These are phyloP conservation scores for Bombus terrestris DNA, from an alignment of 1,140 invertebrate genomes.

Conservation along the genomic window DNA sequence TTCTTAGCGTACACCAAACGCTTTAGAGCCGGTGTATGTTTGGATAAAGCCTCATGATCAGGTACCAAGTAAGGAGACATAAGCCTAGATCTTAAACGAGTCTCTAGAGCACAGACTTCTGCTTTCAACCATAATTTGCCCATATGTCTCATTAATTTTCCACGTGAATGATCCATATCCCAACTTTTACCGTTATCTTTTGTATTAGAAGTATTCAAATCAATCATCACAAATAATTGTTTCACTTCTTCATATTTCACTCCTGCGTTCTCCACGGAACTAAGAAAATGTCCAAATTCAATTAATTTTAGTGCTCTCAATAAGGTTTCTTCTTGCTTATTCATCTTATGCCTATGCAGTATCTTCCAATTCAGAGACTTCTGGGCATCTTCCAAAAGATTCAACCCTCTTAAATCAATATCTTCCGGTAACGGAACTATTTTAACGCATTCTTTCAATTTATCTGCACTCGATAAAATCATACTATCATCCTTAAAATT, in stretches of 20 bases:
- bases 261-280: constrained; percentile 84
- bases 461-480: constrained; percentile 67
- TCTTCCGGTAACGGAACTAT: constrained; percentile 89
- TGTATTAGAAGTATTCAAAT: constrained; percentile 35
- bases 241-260: constrained; percentile 84
- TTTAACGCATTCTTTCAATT: constrained; percentile 79
- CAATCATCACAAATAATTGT: constrained; percentile 80
- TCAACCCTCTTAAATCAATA: constrained; percentile 87
- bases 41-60: constrained; percentile 88
- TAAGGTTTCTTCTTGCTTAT: constrained; percentile 86
- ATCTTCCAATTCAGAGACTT: constrained; percentile 87
- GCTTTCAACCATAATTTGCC: constrained; percentile 89
- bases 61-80: constrained; percentile 90
- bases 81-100: constrained; percentile 77
- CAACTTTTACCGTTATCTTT: constrained; percentile 53
- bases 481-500: constrained; percentile 70
- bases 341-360: constrained; percentile 84
- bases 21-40: constrained; percentile 89
- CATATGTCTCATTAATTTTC: constrained; percentile 87
- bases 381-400: constrained; percentile 86
- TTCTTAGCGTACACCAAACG: constrained; percentile 89
- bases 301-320: constrained; percentile 87
- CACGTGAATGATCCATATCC: constrained; percentile 71
- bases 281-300: constrained; percentile 88
- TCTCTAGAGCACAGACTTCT: constrained; percentile 88